Conservation (phyloP, 2,113 vertebrate species). For the Puma concolor region DNA sequence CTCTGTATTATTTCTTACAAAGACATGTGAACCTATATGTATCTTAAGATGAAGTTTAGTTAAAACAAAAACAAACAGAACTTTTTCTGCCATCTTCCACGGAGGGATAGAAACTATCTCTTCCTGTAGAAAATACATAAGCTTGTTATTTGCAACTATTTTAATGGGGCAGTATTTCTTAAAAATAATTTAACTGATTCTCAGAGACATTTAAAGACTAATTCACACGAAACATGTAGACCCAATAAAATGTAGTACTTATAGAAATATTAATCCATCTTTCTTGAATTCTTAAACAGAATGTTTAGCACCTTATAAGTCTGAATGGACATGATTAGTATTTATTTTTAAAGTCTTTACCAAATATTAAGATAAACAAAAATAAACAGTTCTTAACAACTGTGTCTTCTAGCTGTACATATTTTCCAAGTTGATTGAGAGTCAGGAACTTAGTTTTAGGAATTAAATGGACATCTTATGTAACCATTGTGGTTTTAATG, state of each 20-base stretch:
- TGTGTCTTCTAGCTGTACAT: not conserved
- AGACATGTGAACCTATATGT: not conserved
- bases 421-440: not conserved
- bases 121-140: not conserved
- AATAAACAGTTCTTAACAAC: not conserved
- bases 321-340: not conserved
- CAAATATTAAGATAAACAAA: not conserved
- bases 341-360: not conserved
- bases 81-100: not conserved
- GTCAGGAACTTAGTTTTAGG: not conserved
- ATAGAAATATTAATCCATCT: not conserved
- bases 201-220: not conserved
- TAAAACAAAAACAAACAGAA: not conserved
- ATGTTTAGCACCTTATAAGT: not conserved
- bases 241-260: not conserved
- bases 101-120: not conserved
- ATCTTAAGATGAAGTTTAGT: not conserved
- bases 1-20: not conserved
- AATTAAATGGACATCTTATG: not conserved
- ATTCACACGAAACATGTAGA: not conserved
- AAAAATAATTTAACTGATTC: constrained; percentile 9
- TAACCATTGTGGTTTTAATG: not conserved
- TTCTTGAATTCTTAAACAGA: not conserved
- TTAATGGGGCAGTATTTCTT: not conserved
- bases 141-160: not conserved